A percentile compares a stretch with the other conserved stretches of the same genome.
These are phyloP conservation scores for Molossus alvarezi DNA, from an alignment of 2,797 vertebrate species.

Conservation along the genomic window DNA sequence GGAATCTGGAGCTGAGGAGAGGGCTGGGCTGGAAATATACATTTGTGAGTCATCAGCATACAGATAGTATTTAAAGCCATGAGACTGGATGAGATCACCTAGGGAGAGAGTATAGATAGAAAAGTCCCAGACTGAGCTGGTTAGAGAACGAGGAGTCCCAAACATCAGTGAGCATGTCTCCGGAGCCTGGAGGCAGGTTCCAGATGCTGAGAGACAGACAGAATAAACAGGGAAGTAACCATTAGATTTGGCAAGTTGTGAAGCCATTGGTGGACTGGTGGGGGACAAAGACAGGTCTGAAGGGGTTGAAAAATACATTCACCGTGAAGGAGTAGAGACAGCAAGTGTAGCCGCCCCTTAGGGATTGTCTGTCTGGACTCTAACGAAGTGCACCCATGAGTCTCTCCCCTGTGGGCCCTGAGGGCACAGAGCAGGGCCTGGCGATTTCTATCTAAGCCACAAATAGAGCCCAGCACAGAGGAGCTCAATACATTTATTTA, in stretches of 20 bases:
- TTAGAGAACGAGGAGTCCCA: not conserved
- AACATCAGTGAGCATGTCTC: not conserved
- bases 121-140: slow-evolving; percentile 66
- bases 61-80: slow-evolving; percentile 85
- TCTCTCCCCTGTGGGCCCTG: not conserved
- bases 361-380: not conserved
- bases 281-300: not conserved
- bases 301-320: not conserved
- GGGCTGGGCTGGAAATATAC: slow-evolving; percentile 84
- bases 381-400: not conserved
- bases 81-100: slow-evolving; percentile 83
- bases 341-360: not conserved
- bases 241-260: not conserved
- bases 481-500: not conserved
- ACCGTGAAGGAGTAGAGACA: not conserved
- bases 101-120: slow-evolving; percentile 72
- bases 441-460: not conserved
- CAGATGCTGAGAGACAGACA: not conserved
- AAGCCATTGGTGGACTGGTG: not conserved
- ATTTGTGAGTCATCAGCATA: slow-evolving; percentile 85
- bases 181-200: not conserved
- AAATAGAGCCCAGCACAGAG: not conserved
- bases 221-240: not conserved
- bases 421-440: not conserved
- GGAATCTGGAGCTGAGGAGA: slow-evolving; percentile 78